phyloP scores from a whole-genome alignment of 2,888 invertebrate species.

The Tolmerus cingulatus region DNA sequence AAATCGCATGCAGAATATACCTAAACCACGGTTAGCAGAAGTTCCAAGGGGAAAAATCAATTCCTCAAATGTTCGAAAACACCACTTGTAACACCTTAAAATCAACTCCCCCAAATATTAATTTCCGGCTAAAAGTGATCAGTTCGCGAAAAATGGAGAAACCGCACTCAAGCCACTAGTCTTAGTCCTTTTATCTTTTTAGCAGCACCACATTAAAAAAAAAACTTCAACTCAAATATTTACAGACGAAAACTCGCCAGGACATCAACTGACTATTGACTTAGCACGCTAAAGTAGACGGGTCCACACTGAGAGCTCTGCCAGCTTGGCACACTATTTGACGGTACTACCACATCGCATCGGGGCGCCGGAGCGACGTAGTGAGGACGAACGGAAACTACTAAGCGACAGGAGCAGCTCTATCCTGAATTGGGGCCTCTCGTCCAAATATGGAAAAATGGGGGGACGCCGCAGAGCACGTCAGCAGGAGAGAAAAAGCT shows the following conservation, averaged over 20 bases:
- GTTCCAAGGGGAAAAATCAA: constrained; percentile 4
- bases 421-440: background rate
- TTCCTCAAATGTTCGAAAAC: background rate
- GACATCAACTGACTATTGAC: constrained; percentile 12
- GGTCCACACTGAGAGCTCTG: constrained; percentile 20
- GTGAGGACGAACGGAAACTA: background rate
- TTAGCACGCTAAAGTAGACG: background rate
- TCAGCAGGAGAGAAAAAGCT: background rate
- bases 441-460: background rate
- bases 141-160: background rate
- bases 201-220: background rate
- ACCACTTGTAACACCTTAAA: background rate
- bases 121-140: background rate
- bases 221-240: constrained; percentile 3
- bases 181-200: background rate
- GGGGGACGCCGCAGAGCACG: background rate
- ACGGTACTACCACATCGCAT: constrained; percentile 30
- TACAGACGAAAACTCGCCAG: background rate
- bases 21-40: background rate
- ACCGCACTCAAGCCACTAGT: background rate
- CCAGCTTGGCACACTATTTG: constrained; percentile 18
- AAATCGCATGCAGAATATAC: background rate
- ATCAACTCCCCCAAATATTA: background rate
- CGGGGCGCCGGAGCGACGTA: background rate
- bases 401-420: background rate